Percentiles rank a stretch among this genome's conserved stretches.
Evolutionary conservation across 2,113 vertebrate species (phyloP).

Genomic region (Megalops atlanticus): DNA sequence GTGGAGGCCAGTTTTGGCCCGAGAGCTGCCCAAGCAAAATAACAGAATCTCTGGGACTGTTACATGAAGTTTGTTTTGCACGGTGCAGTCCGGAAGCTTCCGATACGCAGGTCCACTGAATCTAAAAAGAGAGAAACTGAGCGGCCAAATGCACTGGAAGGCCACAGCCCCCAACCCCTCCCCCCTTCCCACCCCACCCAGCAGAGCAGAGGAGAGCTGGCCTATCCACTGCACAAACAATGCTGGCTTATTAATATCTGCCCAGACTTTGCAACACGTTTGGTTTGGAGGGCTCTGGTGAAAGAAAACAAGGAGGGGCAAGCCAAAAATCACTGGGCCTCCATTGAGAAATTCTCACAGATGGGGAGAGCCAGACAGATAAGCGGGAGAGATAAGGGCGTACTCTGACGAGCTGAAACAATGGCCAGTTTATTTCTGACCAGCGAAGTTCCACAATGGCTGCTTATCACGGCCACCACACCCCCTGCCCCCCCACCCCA

Average conservation of each 20-base stretch:
- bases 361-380: conserved; percentile 59
- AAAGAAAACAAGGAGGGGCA: conserved; percentile 35
- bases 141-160: too few species aligned
- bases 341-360: conserved; percentile 59
- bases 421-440: conserved; percentile 67
- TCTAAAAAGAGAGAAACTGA: too few species aligned
- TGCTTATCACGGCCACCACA: conserved; percentile 48
- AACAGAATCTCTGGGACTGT: too few species aligned
- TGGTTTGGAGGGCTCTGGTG: conserved; percentile 36
- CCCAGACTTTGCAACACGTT: conserved; percentile 49
- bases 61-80: too few species aligned
- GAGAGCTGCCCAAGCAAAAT: too few species aligned
- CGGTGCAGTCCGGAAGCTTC: too few species aligned
- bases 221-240: conserved; percentile 53
- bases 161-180: too few species aligned
- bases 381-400: conserved; percentile 59
- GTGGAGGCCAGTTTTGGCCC: too few species aligned
- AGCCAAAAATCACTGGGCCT: too few species aligned
- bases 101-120: too few species aligned
- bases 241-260: conserved; percentile 60
- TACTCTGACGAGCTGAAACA: conserved; percentile 65
- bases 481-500: conserved; percentile 18
- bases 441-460: conserved; percentile 59
- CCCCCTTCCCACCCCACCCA: too few species aligned
- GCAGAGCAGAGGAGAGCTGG: conserved; percentile 35